Percentiles rank a stretch among this genome's conserved stretches.
These are phyloP conservation scores for Bhutanitis thaidina DNA, from an alignment of 2,888 invertebrate species.

Conservation along the genomic window DNA sequence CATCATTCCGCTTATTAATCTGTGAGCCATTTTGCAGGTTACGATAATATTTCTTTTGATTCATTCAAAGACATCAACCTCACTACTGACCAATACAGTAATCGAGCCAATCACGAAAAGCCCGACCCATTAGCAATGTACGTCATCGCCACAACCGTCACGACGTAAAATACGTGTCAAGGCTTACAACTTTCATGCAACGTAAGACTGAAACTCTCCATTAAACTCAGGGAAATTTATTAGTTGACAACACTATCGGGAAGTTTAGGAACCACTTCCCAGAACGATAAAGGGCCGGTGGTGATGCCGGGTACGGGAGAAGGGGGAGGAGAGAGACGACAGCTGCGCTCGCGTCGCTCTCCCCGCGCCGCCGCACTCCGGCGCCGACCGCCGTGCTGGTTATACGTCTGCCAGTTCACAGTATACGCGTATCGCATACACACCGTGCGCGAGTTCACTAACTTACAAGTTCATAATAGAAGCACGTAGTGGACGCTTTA, in stretches of 20 bases:
- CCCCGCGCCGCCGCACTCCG: conserved; percentile 58
- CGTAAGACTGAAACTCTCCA: conserved; percentile 31
- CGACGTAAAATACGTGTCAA: conserved; percentile 55
- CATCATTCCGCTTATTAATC: too few species aligned
- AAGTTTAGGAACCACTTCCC: conserved; percentile 79
- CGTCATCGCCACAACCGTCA: conserved; percentile 47
- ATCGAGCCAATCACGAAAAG: conserved; percentile 40
- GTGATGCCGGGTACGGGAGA: conserved; percentile 36
- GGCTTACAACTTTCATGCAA: conserved; percentile 62
- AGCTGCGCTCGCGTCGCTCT: conserved; percentile 70
- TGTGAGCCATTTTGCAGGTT: background rate
- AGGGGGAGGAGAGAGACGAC: conserved; percentile 57
- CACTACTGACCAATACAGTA: conserved; percentile 28
- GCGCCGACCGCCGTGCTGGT: conserved; percentile 45
- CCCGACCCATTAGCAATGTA: conserved; percentile 33
- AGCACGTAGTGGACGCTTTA: conserved; percentile 10
- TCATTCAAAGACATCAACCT: conserved; percentile 12
- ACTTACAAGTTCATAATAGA: conserved; percentile 25
- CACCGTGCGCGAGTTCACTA: conserved; percentile 31
- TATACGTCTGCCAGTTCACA: conserved; percentile 32
- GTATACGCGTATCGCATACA: conserved; percentile 22
- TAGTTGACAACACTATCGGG: conserved; percentile 64
- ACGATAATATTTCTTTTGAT: conserved; percentile 12
- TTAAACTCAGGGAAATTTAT: conserved; percentile 40
- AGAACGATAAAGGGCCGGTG: conserved; percentile 75